These are phyloP conservation scores for Salmo trutta DNA, from an alignment of 2,797 vertebrate species.

Conservation along the genomic window DNA sequence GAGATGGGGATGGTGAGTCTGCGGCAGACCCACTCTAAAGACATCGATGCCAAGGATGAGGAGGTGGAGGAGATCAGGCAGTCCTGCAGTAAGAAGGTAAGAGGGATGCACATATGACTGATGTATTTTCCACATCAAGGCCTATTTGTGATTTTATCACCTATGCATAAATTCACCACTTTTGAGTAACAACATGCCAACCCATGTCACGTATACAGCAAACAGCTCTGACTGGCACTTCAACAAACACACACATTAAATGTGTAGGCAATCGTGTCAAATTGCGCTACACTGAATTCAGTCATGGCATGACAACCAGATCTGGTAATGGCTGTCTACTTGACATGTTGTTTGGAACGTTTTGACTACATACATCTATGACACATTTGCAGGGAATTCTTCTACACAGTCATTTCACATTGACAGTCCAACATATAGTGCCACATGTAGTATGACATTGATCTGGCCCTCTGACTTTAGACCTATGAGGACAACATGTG, in stretches of 20 bases:
- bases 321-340: neutral
- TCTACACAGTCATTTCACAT: neutral
- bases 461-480: constrained; percentile 29
- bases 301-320: neutral
- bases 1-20: constrained; percentile 98
- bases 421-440: neutral
- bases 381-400: neutral
- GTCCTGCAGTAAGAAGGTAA: constrained; percentile 96
- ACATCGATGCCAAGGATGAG: constrained; percentile 93
- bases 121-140: neutral
- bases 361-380: neutral
- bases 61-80: constrained; percentile 95
- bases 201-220: constrained; percentile 9
- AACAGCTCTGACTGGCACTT: neutral
- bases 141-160: neutral
- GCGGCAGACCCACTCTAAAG: constrained; percentile 92
- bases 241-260: neutral
- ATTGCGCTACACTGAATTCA: neutral
- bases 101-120: neutral
- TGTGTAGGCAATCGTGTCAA: neutral
- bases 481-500: constrained; percentile 35
- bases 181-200: neutral
- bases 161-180: neutral
- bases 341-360: neutral
- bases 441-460: too few relatives aligned